Evolutionary conservation across 2,888 invertebrate species (phyloP).

Genomic region (Chironomus tentans): DNA sequence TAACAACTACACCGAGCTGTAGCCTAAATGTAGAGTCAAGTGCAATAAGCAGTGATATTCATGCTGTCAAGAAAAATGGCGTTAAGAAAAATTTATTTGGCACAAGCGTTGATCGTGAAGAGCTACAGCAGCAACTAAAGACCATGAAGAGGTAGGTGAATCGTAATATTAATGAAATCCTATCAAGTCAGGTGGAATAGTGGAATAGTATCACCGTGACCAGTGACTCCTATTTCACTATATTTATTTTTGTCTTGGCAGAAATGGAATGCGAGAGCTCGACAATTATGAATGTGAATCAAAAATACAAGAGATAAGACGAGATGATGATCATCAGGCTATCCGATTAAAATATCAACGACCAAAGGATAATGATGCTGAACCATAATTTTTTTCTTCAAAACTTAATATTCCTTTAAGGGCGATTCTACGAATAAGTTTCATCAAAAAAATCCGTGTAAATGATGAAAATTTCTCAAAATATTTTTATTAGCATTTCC

Average conservation of each 20-base stretch:
- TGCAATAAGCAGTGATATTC: background rate
- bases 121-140: background rate
- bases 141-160: background rate
- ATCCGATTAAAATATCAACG: background rate
- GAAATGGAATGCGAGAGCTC: background rate
- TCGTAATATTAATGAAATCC: background rate
- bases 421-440: no score
- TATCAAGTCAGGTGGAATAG: no score
- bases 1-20: background rate
- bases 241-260: background rate
- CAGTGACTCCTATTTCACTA: no score
- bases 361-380: background rate
- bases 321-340: background rate
- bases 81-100: background rate
- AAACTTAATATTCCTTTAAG: no score
- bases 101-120: slow-evolving; percentile 1
- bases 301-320: background rate
- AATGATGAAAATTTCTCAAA: no score
- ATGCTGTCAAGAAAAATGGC: background rate
- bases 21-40: background rate
- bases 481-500: no score
- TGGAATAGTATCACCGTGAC: no score
- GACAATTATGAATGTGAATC: background rate
- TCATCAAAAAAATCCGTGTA: no score
- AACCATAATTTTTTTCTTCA: no score